Evolutionary conservation across 2,888 invertebrate species (phyloP).

Genomic region (Calameuta filiformis): DNA sequence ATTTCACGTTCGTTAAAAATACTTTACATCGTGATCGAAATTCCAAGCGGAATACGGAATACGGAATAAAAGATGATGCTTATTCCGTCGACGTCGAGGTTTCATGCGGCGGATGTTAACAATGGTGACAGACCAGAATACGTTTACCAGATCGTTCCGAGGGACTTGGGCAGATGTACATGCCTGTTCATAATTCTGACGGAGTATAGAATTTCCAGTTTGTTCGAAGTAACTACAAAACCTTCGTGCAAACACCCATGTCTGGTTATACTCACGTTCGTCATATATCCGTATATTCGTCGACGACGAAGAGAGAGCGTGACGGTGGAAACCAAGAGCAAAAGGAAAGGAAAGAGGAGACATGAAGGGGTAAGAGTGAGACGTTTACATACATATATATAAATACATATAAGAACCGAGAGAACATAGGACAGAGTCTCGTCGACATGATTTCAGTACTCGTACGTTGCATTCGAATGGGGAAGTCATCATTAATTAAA

Average conservation of each 20-base stretch:
- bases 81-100: neutral
- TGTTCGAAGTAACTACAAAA: conserved; percentile 13
- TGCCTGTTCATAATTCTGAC: conserved; percentile 27
- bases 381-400: conserved; percentile 9
- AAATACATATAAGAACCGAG: neutral
- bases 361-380: conserved; percentile 18
- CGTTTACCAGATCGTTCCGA: neutral
- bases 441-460: neutral
- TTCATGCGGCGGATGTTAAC: neutral
- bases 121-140: neutral
- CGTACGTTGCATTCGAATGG: conserved; percentile 35
- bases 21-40: neutral
- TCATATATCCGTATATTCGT: neutral
- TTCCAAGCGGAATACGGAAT: neutral
- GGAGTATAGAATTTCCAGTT: conserved; percentile 20
- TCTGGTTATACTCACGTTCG: neutral
- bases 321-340: neutral
- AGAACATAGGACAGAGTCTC: neutral
- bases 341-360: neutral
- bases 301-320: neutral
- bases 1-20: neutral
- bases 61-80: neutral
- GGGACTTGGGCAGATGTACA: neutral
- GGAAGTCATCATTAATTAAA: conserved; percentile 51
- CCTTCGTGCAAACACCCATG: conserved; percentile 8